Conservation (phyloP, 2,113 vertebrate genomes). For the Nesogale talazaci region DNA sequence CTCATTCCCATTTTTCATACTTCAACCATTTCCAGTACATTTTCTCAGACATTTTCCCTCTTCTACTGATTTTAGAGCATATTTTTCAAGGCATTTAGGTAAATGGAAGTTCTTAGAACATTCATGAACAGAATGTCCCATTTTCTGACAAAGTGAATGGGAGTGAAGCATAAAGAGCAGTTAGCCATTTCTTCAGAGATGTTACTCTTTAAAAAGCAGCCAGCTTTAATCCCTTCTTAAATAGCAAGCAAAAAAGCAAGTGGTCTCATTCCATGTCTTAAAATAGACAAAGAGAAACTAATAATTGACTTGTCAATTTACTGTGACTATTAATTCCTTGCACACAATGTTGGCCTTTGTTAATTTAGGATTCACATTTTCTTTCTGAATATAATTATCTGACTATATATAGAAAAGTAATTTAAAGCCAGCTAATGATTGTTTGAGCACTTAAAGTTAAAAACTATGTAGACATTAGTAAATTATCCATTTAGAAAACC, state of each 20-base stretch:
- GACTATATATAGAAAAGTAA: conserved; percentile 65
- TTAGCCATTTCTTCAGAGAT: conserved; percentile 52
- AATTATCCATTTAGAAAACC: conserved; percentile 64
- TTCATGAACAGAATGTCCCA: conserved; percentile 58
- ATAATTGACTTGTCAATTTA: conserved; percentile 75
- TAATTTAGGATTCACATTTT: conserved; percentile 72
- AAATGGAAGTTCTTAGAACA: conserved; percentile 71
- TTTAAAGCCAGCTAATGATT: conserved; percentile 66
- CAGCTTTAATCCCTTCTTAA: conserved; percentile 68
- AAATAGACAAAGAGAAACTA: conserved; percentile 67
- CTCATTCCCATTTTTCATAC: conserved; percentile 40
- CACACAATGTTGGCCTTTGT: conserved; percentile 57
- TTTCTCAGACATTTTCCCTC: conserved; percentile 64
- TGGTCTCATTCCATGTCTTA: conserved; percentile 68
- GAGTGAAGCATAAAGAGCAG: conserved; percentile 62
- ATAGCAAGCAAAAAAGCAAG: conserved; percentile 64
- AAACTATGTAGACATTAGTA: conserved; percentile 60
- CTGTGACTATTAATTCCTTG: conserved; percentile 68
- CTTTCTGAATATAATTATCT: conserved; percentile 70
- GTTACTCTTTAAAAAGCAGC: conserved; percentile 64
- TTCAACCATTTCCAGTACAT: conserved; percentile 52
- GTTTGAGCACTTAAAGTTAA: conserved; percentile 66
- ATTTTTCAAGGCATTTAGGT: conserved; percentile 61
- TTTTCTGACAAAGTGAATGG: conserved; percentile 65
- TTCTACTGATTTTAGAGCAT: conserved; percentile 66